Percentiles rank a stretch among this genome's conserved stretches.
These are phyloP conservation scores for Tragelaphus oryx DNA, from an alignment of 2,797 vertebrate genomes.

Conservation along the genomic window DNA sequence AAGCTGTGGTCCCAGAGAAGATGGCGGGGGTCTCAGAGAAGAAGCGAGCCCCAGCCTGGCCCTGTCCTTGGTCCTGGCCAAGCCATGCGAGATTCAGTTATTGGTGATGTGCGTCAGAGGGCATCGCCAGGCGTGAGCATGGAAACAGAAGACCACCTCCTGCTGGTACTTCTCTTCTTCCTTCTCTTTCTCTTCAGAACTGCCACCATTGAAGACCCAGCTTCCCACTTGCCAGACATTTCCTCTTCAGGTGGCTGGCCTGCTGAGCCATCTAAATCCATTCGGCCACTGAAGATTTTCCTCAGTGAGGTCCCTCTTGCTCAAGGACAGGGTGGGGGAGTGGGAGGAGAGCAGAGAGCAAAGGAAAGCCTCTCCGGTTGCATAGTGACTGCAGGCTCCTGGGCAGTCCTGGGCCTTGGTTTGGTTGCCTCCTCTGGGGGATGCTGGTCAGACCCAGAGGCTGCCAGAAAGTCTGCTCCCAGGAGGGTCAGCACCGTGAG, in stretches of 20 bases:
- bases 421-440: background rate
- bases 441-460: conserved; percentile 26
- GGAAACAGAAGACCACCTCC: conserved; percentile 30
- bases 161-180: conserved; percentile 35
- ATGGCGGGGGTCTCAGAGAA: conserved; percentile 59
- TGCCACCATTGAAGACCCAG: conserved; percentile 47
- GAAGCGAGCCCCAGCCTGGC: conserved; percentile 46
- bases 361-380: background rate
- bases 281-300: background rate
- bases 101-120: conserved; percentile 60
- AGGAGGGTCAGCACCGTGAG: background rate
- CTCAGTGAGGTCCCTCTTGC: background rate
- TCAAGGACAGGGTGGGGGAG: background rate
- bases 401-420: background rate
- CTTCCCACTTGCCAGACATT: conserved; percentile 56
- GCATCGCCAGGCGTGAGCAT: background rate
- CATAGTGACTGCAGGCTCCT: background rate
- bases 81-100: conserved; percentile 70
- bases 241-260: conserved; percentile 29
- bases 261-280: conserved; percentile 4
- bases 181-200: conserved; percentile 53
- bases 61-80: conserved; percentile 65
- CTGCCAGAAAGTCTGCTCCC: background rate
- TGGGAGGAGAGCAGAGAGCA: background rate
- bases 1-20: conserved; percentile 74